Evolutionary conservation across 2,888 invertebrate genomes (phyloP), one percentile per base, ranked within the genome.

Genomic region (Diaphora mendica): DNA sequence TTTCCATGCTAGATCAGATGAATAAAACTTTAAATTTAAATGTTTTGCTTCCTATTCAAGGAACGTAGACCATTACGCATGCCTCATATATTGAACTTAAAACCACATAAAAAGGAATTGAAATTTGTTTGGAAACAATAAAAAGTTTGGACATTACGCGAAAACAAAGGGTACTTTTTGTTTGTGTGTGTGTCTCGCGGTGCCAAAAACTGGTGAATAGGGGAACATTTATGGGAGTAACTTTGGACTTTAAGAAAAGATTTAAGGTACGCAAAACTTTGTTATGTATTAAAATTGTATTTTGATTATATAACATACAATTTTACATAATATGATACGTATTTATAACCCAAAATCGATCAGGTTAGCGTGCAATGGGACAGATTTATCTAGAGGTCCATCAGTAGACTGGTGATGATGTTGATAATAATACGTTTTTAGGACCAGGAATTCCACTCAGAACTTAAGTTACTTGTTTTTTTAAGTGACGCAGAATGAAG

Each of bases 61-160:
- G 68, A 74, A 51, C 68, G 48, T 72, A 68, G 48, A 39, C 44
- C 30, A 72, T 68, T 75, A 64, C 15, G 33, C 44, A 64, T 62
- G 71, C 64, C 64, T 68, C 75, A 76, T 79, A 83, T 75, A 81
- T 8, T 51, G 64, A 77, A 69, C n/a, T 70, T 69, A 71, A 39
- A 70, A 62, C 67, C 55, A 64, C 73, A 78, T 83, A 80, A 79
- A 86, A 82, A 81, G 76, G 74, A 84, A 86, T 87, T 86, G 86
- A 83, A 86, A 88, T 85, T 82, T 86, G 75, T 69, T 51, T 67
- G 72, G 65, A 78, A 75, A 75, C 81, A 77, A 81, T 84, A 79
- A 79, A 79, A 87, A 87, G 80, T 87, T 87, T 42, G 23, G 65
- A 77, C 82, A 80, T 86, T 86, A 82, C 77, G 55, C 78, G 70